Percentiles rank a stretch among this genome's conserved stretches.
Evolutionary conservation across 1,140 invertebrate species (phyloP).

Genomic region (Philotrypesis tridentata): DNA sequence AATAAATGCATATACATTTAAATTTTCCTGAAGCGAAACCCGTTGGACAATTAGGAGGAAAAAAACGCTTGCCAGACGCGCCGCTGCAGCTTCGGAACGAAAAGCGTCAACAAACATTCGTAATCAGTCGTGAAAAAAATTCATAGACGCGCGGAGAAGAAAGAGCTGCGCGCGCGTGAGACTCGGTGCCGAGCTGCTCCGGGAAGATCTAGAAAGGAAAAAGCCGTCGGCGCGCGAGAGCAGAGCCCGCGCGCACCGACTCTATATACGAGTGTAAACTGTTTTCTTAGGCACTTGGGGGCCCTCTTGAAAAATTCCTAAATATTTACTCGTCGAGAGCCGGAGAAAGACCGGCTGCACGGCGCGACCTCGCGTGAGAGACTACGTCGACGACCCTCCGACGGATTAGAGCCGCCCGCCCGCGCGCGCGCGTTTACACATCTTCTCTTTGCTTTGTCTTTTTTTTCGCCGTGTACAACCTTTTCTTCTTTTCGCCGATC

Average conservation of each 20-base stretch:
- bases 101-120: background rate
- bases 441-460: constrained; percentile 3
- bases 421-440: background rate
- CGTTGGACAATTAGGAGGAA: background rate
- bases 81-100: background rate
- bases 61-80: background rate
- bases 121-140: background rate
- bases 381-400: background rate
- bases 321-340: constrained; percentile 66
- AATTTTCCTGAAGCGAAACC: no score
- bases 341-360: constrained; percentile 49
- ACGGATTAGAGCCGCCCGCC: background rate
- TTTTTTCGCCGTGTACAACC: background rate
- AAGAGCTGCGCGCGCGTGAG: background rate
- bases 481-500: background rate
- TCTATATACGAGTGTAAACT: constrained; percentile 59
- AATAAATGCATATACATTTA: no score
- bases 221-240: background rate
- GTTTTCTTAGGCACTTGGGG: constrained; percentile 70
- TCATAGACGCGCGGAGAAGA: background rate
- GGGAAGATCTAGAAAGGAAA: background rate
- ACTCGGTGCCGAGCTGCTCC: no score
- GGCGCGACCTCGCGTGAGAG: background rate
- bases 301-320: constrained; percentile 67
- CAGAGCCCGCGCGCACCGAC: constrained; percentile 7